Base-by-base conservation (phyloP, 2,113 vertebrate genomes). In the Neomonachus schauinslandi region DNA sequence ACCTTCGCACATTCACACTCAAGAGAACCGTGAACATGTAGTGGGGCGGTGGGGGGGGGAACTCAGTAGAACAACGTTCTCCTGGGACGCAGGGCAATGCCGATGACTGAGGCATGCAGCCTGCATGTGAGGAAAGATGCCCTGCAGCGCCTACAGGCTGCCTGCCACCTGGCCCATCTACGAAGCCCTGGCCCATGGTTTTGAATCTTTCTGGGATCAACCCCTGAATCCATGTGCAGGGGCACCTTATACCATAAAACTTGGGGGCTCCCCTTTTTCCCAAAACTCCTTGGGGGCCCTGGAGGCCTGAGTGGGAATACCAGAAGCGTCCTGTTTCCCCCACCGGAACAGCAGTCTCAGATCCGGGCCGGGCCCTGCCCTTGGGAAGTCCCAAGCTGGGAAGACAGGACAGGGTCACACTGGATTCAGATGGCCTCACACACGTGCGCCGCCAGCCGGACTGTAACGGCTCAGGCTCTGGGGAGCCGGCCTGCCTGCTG, bases 1-100 rank as follows among this genome's bases (percentile, higher is more conserved):
- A 16, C 31, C 31, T 51, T 28, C 63, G 55, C n/a, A 76, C 10
- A 39, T 53, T 86, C 46, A 39, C 2, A 28, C 46, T 49, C 81
- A 77, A 77, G 51, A 77, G 51, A 84, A 69, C 39, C 51, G 51
- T 10, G 39, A 57, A 53, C 13, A 13, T 69, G 65, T 3, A 0
- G 49, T 18, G 72, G 63, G 53, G 4, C 5, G 3, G 13, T n/a
- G 16, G 12, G 0, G 15, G 61, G 28, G 15, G 8, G 0, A 0
- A 21, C 33, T 28, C 28, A 72, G 22, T 14, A 92, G 63, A 86
- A n/a, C 15, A 55, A 1, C 19, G 4, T n/a, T 39, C 79, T 59
- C 69, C 33, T 22, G 26, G 11, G 21, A 55, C 1, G 28, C 8
- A 12, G 28, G 53, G 46, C 42, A 61, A 39, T 33, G 28, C 65